phyloP scores from a whole-genome alignment of 35 echinoderm and acorn worm species.

The Heliocidaris erythrogramma region DNA sequence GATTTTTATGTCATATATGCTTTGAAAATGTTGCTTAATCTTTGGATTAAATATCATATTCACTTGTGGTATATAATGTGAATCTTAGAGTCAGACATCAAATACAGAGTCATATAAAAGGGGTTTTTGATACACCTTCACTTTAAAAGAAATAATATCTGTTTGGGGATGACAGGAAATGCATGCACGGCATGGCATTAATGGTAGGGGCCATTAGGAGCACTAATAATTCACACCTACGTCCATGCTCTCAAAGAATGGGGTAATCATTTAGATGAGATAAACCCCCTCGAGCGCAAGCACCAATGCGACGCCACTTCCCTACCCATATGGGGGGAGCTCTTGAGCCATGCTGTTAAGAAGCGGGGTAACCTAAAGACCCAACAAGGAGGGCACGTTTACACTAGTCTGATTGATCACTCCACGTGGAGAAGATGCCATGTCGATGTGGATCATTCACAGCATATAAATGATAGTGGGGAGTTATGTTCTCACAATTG shows the following conservation, averaged over 20 bases:
- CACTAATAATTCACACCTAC: conserved; percentile 17
- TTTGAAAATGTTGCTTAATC: not conserved
- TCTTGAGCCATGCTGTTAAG: not conserved
- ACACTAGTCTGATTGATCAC: not conserved
- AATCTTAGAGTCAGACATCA: not conserved
- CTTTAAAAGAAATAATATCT: not conserved
- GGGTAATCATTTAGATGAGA: conserved; percentile 1
- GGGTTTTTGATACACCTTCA: not conserved
- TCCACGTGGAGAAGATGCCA: not conserved
- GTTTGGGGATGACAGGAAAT: not conserved
- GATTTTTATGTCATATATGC: not conserved
- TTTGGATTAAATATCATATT: not conserved
- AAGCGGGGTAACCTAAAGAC: not conserved
- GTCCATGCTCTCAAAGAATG: not conserved
- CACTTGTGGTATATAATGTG: not conserved
- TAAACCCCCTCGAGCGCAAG: not conserved
- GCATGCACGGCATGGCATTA: not conserved
- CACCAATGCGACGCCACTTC: not conserved
- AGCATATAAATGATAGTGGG: not conserved
- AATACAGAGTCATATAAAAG: not conserved
- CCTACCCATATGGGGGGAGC: not conserved
- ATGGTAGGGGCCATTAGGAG: conserved; percentile 1
- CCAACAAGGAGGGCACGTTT: not conserved
- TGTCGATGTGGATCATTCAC: not conserved
- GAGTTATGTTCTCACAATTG: not conserved